Evolutionary conservation across 2,888 invertebrate genomes (phyloP).

Genomic region (Cerastis leucographa): DNA sequence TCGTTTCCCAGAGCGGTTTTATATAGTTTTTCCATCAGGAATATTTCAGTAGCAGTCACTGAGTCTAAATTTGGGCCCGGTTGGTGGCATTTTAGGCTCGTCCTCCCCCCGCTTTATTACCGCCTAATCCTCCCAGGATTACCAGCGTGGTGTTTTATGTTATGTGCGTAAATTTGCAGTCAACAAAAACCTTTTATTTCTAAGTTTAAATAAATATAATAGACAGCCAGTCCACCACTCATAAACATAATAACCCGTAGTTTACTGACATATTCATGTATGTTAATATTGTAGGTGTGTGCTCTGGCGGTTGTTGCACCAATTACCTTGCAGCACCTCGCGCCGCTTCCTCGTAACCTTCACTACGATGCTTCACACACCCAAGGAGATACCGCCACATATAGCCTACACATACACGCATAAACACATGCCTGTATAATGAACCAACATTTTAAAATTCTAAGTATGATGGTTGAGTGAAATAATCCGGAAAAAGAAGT

Average conservation of each 20-base stretch:
- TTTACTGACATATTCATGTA: slow-evolving; percentile 56
- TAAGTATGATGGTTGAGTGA: not conserved
- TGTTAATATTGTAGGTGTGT: slow-evolving; percentile 53
- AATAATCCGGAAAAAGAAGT: not conserved
- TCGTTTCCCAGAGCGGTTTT: not conserved
- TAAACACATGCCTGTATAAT: not conserved
- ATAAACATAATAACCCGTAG: slow-evolving; percentile 39
- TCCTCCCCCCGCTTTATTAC: too few species aligned
- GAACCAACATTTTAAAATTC: not conserved
- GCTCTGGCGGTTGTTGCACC: slow-evolving; percentile 39
- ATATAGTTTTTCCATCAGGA: not conserved
- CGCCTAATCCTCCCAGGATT: not conserved
- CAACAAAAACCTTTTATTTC: not conserved
- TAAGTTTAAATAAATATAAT: slow-evolving; percentile 6
- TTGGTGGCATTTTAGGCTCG: too few species aligned
- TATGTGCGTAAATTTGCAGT: not conserved
- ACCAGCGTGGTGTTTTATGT: not conserved
- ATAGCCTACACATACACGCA: not conserved
- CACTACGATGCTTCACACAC: not conserved
- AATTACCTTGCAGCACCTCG: slow-evolving; percentile 29
- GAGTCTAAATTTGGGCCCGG: not conserved
- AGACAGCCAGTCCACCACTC: slow-evolving; percentile 26
- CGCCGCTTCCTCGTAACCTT: slow-evolving; percentile 39
- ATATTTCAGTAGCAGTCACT: not conserved
- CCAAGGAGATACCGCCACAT: not conserved